Conservation (phyloP, 1,140 invertebrate genomes). For the Brachionus paranguensis region DNA sequence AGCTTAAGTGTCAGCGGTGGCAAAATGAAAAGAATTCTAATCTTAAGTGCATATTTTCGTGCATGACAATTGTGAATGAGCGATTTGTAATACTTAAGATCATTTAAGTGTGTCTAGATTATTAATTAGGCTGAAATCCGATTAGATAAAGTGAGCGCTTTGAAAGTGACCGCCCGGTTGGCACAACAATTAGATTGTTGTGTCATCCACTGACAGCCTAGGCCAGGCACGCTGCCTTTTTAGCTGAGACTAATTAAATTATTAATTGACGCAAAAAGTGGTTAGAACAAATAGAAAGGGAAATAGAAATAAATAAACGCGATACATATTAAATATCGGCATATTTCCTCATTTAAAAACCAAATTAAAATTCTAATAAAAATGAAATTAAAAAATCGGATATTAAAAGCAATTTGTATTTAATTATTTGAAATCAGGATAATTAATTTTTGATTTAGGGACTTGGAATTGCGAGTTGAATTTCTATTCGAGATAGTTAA, state of each 20-base stretch:
- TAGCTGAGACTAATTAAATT: neutral
- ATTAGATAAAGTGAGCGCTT: slow-evolving; percentile 20
- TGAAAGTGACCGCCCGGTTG: neutral
- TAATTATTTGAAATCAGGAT: slow-evolving; percentile 34
- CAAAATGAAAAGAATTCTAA: neutral
- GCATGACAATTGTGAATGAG: neutral
- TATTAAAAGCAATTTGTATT: slow-evolving; percentile 35
- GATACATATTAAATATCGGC: neutral
- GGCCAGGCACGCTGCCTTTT: neutral
- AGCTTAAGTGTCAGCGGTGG: neutral
- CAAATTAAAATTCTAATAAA: slow-evolving; percentile 1
- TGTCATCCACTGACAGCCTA: neutral
- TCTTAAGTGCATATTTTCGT: slow-evolving; percentile 18
- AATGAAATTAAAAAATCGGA: slow-evolving; percentile 32
- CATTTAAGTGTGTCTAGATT: slow-evolving; percentile 14
- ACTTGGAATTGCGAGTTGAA: neutral
- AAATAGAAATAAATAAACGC: slow-evolving; percentile 4
- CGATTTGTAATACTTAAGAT: slow-evolving; percentile 10
- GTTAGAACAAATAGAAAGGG: neutral
- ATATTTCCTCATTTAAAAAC: neutral
- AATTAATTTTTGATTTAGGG: slow-evolving; percentile 26
- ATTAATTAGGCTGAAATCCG: neutral
- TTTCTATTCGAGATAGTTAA: slow-evolving; percentile 3
- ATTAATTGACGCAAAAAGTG: slow-evolving; percentile 25
- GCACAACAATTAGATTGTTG: neutral